Base-by-base conservation (phyloP, 2,113 vertebrate species). In the Tretioscincus oriximinensis region DNA sequence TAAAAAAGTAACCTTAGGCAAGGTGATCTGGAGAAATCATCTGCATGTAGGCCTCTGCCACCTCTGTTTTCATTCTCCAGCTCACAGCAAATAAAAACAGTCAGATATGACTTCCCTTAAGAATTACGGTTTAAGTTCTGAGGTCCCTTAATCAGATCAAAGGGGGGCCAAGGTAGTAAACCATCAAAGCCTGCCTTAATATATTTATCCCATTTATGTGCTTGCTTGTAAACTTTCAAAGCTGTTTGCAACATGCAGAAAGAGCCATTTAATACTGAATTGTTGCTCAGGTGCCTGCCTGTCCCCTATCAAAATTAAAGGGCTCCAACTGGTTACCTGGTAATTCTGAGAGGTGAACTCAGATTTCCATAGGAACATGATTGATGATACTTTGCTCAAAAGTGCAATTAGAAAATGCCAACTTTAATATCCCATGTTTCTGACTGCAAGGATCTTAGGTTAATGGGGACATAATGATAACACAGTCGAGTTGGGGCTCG, bases 1-100 rank as follows among this genome's bases (percentile, higher is more conserved):
- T 89, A 92, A 58, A 35, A 5, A n/a, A 70, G 76, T 92, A 92
- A 92, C 90, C 88, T 91, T 87, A 86, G 90, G 84, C 89, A 90
- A 88, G 90, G 91, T 80, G 1, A 31, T 65, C 65, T 58, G 68
- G 54, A 71, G 85, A 86, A 88, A 80, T 61, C 63, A 87, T 84
- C 87, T 92, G 91, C 91, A 90, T 90, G 94, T 92, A 85, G 92
- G 87, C 85, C 84, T 2, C 3, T 14, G 16, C 35, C 75, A 47
- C 20, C 60, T 47, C 35, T 10, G 81, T 90, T 41, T 86, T 91
- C 22, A 73, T 83, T 76, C 31, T 77, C 88, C 41, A 35, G 61
- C 41, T 21, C 22, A 51, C 4, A 60, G 60, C 54, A 71, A 41
- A 49, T 21, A 70, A 63, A 41, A 26, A 16, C 3, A 47, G 10